Evolutionary conservation across 2,797 vertebrate genomes (phyloP), one percentile per base, ranked within the genome.

Genomic region (Nasua narica): DNA sequence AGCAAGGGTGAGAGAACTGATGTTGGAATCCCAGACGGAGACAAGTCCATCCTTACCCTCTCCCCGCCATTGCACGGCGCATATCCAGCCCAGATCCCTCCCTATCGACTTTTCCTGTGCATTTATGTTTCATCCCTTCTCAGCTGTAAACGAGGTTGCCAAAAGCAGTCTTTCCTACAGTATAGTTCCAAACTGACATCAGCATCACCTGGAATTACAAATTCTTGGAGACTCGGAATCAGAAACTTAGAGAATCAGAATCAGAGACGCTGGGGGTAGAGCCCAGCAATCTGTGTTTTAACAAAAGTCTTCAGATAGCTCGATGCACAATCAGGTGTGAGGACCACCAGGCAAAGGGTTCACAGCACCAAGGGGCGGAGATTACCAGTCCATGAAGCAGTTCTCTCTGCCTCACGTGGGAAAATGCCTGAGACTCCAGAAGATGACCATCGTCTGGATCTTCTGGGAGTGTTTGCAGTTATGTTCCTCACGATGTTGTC

Each of bases 11-110:
- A 83, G 15, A 27, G n/a, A 93, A 91, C 74, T 12, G 15, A 37
- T 2, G 0, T 1, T 48, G 52, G 15, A 67, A 72, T 52, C 46
- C 50, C 50, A 52, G 52, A 58, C 4, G 29, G 40, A 27, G 5
- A 5, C 1, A 65, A n/a, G 18, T 40, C 18, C 35, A 72, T 23
- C 72, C 60, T 54, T 46, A 10, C 1, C 12, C 37, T 10, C 15
- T 7, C 11, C 12, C 27, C 4, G 14, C 2, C 16, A 16, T 3
- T 5, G 23, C 54, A n/a, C 46, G 7, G 1, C 5, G 7, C 11
- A 7, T 29, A 1, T 12, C 29, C 37, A 35, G 21, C 60, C 27
- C 56, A 21, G 19, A 3, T 72, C 3, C 37, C 7, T 58, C 32
- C 16, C 5, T 23, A 2, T 11, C 21, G 5, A 11, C 25, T 83